These are phyloP conservation scores for Phalera bucephala DNA, from an alignment of 2,888 invertebrate species.

Conservation along the genomic window DNA sequence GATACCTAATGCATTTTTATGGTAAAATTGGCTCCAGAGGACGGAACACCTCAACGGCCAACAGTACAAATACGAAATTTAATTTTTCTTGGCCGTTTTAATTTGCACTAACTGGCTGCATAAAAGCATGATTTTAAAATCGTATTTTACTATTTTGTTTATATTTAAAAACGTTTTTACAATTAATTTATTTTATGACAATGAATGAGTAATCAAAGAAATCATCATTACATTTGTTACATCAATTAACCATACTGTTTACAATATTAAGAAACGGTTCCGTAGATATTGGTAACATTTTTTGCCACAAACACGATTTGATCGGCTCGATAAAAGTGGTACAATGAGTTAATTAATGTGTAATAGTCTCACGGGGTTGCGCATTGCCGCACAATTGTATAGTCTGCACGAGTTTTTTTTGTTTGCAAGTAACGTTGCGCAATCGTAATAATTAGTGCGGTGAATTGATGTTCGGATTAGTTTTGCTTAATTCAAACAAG, in stretches of 20 bases:
- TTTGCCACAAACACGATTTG: slow-evolving; percentile 5
- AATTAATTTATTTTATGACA: too few species aligned
- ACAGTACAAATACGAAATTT: too few species aligned
- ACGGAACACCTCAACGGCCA: too few species aligned
- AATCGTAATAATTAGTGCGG: slow-evolving; percentile 18
- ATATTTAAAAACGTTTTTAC: too few species aligned
- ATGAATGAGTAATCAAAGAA: too few species aligned
- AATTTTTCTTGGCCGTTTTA: too few species aligned
- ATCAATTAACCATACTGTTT: neutral
- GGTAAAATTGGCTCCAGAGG: too few species aligned
- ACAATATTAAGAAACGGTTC: slow-evolving; percentile 1
- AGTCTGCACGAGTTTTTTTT: slow-evolving; percentile 23
- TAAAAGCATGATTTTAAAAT: too few species aligned
- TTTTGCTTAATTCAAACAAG: too few species aligned
- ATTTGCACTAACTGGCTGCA: too few species aligned
- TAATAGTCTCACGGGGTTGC: slow-evolving; percentile 31
- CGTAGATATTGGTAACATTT: slow-evolving; percentile 1
- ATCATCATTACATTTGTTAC: neutral
- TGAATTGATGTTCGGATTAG: slow-evolving; percentile 9
- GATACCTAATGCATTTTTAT: too few species aligned
- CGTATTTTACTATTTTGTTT: too few species aligned
- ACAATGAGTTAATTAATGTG: slow-evolving; percentile 33
- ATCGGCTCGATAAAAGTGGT: slow-evolving; percentile 21
- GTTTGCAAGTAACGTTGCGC: slow-evolving; percentile 10
- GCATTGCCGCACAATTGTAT: slow-evolving; percentile 4